Evolutionary conservation across 2,797 vertebrate genomes (phyloP).

Genomic region (Parauchenoglanis ngamensis): DNA sequence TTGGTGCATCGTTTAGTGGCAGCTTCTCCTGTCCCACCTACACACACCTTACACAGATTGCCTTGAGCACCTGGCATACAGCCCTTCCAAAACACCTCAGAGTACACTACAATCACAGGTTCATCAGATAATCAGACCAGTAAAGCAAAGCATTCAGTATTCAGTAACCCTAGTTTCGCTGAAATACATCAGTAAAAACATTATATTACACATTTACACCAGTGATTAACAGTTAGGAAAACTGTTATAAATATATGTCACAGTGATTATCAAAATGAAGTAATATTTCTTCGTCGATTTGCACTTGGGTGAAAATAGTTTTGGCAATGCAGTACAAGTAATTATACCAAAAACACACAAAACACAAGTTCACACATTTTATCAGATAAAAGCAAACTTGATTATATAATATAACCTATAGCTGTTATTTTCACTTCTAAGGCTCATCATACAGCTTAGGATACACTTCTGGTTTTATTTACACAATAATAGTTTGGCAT

Average conservation of each 20-base stretch:
- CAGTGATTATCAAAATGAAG: not conserved
- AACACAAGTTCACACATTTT: not conserved
- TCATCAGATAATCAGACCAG: constrained; percentile 24
- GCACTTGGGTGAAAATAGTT: not conserved
- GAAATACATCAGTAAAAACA: not conserved
- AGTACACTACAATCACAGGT: constrained; percentile 72
- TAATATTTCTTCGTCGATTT: not conserved
- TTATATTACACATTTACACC: not conserved
- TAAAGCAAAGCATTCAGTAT: not conserved
- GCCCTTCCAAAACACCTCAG: constrained; percentile 86
- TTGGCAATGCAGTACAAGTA: not conserved
- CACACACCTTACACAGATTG: constrained; percentile 88
- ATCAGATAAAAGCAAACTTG: not conserved
- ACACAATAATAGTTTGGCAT: not conserved
- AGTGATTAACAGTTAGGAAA: not conserved
- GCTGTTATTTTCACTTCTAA: not conserved
- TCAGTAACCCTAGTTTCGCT: not conserved
- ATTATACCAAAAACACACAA: not conserved
- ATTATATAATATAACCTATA: not conserved
- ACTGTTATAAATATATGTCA: not conserved
- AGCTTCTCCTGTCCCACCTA: constrained; percentile 80
- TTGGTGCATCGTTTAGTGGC: constrained; percentile 83
- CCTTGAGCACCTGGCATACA: constrained; percentile 86
- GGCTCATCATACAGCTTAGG: not conserved
- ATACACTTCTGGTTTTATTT: not conserved